These are phyloP conservation scores for Euclidia mi DNA, from an alignment of 2,888 invertebrate genomes.

Conservation along the genomic window DNA sequence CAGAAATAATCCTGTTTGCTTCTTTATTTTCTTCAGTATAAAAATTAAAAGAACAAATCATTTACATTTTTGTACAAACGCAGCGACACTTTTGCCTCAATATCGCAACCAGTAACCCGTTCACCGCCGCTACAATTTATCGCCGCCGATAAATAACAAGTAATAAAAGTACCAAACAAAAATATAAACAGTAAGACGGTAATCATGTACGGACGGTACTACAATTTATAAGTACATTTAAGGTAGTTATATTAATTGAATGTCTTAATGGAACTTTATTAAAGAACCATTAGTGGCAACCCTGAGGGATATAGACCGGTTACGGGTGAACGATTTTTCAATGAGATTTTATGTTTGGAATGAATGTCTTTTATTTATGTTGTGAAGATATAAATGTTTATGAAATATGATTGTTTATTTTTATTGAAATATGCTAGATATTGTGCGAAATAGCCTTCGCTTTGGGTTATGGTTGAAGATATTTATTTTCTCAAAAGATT, in stretches of 20 bases:
- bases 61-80: background rate
- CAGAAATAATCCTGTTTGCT: too few relatives aligned
- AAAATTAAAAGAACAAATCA: background rate
- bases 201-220: slow-evolving; percentile 44
- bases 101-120: slow-evolving; percentile 21
- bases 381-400: background rate
- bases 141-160: slow-evolving; percentile 44
- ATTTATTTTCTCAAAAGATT: too few relatives aligned
- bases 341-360: background rate
- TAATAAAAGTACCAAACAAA: slow-evolving; percentile 36
- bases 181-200: slow-evolving; percentile 27
- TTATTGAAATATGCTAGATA: too few relatives aligned
- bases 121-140: slow-evolving; percentile 28
- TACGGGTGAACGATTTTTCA: slow-evolving; percentile 13
- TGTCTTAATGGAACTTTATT: slow-evolving; percentile 48
- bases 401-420: too few relatives aligned
- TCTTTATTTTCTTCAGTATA: too few relatives aligned
- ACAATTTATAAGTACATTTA: slow-evolving; percentile 50
- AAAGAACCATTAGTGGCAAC: slow-evolving; percentile 40
- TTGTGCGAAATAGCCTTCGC: too few relatives aligned
- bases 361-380: background rate
- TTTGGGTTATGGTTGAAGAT: too few relatives aligned
- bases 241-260: slow-evolving; percentile 55
- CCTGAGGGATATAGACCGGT: slow-evolving; percentile 41
- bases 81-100: background rate